Evolutionary conservation across 1,140 invertebrate genomes (phyloP).

Genomic region (Sarcophaga bullata): DNA sequence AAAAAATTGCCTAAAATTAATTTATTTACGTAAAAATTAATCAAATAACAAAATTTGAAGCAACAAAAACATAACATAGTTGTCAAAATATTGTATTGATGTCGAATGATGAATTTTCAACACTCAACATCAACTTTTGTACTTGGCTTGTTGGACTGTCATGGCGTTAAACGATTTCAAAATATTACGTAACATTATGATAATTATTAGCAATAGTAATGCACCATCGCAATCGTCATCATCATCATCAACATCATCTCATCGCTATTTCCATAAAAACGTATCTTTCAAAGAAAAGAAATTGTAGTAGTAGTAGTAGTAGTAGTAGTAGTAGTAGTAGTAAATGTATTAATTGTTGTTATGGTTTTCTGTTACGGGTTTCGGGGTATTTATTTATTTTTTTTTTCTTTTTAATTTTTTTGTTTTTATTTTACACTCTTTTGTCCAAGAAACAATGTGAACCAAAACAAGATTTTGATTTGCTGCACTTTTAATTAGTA

Average conservation of each 20-base stretch:
- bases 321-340: no score
- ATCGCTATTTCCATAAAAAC: background rate
- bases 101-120: no score
- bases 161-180: background rate
- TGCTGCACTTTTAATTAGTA: conserved; percentile 32
- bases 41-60: no score
- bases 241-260: background rate
- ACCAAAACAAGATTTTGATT: background rate
- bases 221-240: background rate
- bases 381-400: no score
- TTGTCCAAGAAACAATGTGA: background rate
- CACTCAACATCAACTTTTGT: background rate
- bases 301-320: background rate
- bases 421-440: background rate
- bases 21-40: no score
- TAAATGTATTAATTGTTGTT: no score
- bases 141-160: background rate
- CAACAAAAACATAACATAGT: no score
- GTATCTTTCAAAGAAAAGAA: conserved; percentile 23
- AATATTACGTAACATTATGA: background rate
- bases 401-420: conserved; percentile 1
- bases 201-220: conserved; percentile 28
- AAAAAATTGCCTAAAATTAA: no score
- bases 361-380: no score
- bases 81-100: no score